Percentiles rank a stretch among this genome's conserved stretches.
These are phyloP conservation scores for Chelmon rostratus DNA, from an alignment of 2,797 vertebrate species.

Conservation along the genomic window DNA sequence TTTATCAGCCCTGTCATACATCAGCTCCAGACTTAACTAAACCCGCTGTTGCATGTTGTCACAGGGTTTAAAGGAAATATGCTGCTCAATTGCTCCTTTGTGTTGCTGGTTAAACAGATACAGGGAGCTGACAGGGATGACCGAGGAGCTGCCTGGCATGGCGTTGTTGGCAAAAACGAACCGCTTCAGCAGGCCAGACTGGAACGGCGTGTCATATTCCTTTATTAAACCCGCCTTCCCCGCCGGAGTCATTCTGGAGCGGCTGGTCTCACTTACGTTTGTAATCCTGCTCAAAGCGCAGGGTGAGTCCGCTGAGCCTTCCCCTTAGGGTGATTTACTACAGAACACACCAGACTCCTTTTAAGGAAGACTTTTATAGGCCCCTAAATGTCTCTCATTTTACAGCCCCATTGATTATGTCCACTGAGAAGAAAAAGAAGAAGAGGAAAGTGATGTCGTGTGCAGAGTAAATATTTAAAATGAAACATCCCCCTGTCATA, in stretches of 20 bases:
- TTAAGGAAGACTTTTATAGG: conserved; percentile 80
- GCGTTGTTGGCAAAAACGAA: neutral
- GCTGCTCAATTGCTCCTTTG: conserved; percentile 21
- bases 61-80: conserved; percentile 30
- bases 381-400: conserved; percentile 65
- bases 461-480: conserved; percentile 62
- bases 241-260: conserved; percentile 36
- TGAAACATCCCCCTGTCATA: conserved; percentile 26
- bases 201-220: conserved; percentile 40
- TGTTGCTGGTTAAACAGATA: conserved; percentile 16
- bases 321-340: conserved; percentile 69
- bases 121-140: conserved; percentile 11
- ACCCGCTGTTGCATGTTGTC: conserved; percentile 36
- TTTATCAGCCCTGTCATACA: conserved; percentile 24
- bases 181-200: conserved; percentile 4
- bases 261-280: conserved; percentile 69
- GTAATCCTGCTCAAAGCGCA: conserved; percentile 68
- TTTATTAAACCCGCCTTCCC: conserved; percentile 30
- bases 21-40: conserved; percentile 19
- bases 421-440: conserved; percentile 31
- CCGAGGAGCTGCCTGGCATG: neutral
- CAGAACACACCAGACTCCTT: conserved; percentile 70
- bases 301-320: conserved; percentile 64
- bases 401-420: conserved; percentile 62
- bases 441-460: conserved; percentile 34